A percentile compares a stretch with the other conserved stretches of the same genome.
These are phyloP conservation scores for Platysternon megacephalum DNA, from an alignment of 2,113 vertebrate genomes.

Conservation along the genomic window DNA sequence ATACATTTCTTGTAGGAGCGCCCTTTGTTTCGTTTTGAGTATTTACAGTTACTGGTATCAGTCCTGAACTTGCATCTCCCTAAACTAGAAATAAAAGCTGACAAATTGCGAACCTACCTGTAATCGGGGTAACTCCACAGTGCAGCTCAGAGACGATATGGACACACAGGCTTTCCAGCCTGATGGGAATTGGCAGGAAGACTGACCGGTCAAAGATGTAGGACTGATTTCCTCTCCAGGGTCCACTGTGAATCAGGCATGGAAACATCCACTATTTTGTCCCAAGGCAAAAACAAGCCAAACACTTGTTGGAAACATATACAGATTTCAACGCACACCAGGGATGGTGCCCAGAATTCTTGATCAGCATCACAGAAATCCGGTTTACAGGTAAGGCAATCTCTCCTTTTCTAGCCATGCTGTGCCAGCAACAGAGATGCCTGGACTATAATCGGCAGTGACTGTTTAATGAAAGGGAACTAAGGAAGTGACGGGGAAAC, in stretches of 20 bases:
- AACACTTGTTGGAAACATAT: background rate
- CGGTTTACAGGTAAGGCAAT: accelerated
- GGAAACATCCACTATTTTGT: background rate
- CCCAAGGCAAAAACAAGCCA: background rate
- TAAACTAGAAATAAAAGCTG: accelerated
- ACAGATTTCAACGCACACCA: accelerated
- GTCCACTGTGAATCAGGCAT: background rate
- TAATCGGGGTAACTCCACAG: accelerated
- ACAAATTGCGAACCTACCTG: background rate
- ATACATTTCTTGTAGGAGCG: background rate
- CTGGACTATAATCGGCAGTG: background rate
- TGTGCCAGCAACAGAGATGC: background rate
- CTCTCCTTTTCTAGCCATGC: background rate
- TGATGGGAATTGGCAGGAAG: accelerated
- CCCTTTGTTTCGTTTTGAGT: background rate
- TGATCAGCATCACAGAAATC: background rate
- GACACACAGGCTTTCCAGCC: background rate
- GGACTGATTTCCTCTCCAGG: background rate
- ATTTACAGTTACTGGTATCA: accelerated
- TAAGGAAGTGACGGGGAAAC: background rate
- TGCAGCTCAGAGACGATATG: accelerated
- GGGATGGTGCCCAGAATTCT: background rate
- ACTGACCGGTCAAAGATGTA: background rate
- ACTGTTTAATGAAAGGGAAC: background rate
- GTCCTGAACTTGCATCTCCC: background rate